Conservation (phyloP, 2,888 invertebrate genomes). For the Agrotis ipsilon region DNA sequence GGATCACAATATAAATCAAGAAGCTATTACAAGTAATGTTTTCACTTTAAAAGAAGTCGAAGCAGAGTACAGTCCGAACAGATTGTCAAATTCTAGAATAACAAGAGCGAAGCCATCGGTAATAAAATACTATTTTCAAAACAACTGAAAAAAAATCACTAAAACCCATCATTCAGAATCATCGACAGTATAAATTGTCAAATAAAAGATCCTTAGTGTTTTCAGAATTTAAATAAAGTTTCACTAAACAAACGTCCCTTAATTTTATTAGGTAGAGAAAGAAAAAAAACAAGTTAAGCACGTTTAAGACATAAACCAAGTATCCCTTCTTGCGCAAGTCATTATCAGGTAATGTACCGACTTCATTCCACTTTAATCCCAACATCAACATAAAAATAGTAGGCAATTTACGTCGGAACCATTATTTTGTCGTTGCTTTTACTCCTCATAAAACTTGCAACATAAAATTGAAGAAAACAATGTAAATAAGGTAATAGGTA, state of each 20-base stretch:
- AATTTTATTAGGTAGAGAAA: not conserved
- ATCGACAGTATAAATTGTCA: no score
- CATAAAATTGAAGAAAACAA: slow-evolving; percentile 51
- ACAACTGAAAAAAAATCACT: no score
- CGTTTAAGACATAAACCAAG: slow-evolving; percentile 24
- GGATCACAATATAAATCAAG: no score
- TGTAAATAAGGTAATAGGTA: slow-evolving; percentile 44
- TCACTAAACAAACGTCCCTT: not conserved
- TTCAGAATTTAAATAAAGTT: not conserved
- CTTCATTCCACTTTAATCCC: slow-evolving; percentile 40
- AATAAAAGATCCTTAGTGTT: no score
- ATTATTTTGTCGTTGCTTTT: slow-evolving; percentile 42
- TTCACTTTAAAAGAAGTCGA: no score
- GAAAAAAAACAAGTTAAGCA: not conserved
- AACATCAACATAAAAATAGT: slow-evolving; percentile 51
- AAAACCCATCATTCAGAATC: no score
- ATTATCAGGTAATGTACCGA: slow-evolving; percentile 30
- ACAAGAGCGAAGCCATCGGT: no score
- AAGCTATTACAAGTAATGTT: no score
- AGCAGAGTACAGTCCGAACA: no score
- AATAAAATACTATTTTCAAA: no score
- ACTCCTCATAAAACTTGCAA: slow-evolving; percentile 46
- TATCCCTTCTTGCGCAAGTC: slow-evolving; percentile 10
- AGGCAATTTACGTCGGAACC: slow-evolving; percentile 47
- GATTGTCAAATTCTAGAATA: no score